phyloP scores from a whole-genome alignment of 2,888 invertebrate genomes.

The Dynastes hyllus region DNA sequence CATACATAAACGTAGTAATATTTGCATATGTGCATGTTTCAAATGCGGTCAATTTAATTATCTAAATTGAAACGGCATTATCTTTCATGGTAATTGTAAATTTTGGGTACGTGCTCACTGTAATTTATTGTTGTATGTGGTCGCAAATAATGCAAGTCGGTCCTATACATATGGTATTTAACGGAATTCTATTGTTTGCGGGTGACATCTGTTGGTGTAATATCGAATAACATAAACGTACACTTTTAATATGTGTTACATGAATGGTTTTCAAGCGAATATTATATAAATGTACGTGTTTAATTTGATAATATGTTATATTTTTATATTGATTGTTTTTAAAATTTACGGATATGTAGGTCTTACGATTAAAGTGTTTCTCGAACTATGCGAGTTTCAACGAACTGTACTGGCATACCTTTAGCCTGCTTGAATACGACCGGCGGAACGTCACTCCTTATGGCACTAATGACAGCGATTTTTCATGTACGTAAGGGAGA shows the following conservation, averaged over 20 bases:
- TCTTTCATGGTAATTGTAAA: constrained; percentile 33
- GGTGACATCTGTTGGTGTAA: constrained; percentile 1
- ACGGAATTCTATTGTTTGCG: constrained; percentile 15
- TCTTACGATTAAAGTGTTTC: no score
- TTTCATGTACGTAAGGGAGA: no score
- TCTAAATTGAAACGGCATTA: constrained; percentile 44
- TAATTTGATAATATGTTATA: no score
- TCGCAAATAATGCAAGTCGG: constrained; percentile 19
- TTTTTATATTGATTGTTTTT: no score
- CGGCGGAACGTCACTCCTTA: no score
- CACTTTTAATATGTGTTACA: neutral
- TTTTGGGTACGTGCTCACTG: constrained; percentile 17
- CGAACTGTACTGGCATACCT: no score
- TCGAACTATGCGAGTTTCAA: no score
- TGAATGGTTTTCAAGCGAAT: no score
- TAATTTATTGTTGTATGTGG: constrained; percentile 41
- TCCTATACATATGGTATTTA: constrained; percentile 8
- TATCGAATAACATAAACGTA: neutral
- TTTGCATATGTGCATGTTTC: constrained; percentile 3
- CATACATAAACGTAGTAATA: neutral
- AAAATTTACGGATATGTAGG: no score
- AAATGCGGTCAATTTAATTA: constrained; percentile 44
- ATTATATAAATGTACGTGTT: no score
- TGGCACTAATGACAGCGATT: no score
- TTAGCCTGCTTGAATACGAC: no score